These are phyloP conservation scores for Narcine bancroftii DNA, from an alignment of 2,113 vertebrate species.

Conservation along the genomic window DNA sequence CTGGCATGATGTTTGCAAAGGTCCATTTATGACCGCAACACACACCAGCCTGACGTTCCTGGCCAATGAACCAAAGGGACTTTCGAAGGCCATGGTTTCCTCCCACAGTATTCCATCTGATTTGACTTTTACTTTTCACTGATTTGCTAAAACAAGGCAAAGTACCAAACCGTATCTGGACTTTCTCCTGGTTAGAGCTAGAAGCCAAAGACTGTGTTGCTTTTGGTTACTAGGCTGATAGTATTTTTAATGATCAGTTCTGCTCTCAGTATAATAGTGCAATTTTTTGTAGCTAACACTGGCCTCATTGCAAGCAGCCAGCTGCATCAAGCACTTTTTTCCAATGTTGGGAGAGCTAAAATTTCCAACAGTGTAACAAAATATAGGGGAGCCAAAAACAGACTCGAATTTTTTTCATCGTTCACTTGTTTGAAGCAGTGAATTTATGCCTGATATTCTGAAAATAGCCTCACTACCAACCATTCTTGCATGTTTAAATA, in stretches of 20 bases:
- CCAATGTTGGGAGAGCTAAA: neutral
- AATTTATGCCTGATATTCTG: neutral
- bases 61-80: no score
- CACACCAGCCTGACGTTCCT: neutral
- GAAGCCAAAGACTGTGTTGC: neutral
- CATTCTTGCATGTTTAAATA: neutral
- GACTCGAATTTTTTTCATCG: neutral
- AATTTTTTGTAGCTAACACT: neutral
- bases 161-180: no score
- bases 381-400: neutral
- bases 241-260: neutral
- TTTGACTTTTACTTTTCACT: neutral
- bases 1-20: neutral
- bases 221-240: neutral
- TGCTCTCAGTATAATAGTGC: neutral
- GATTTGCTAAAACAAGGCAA: neutral
- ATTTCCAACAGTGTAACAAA: slow-evolving; percentile 1
- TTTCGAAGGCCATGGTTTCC: neutral
- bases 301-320: neutral
- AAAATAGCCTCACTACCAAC: neutral
- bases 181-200: neutral
- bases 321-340: neutral
- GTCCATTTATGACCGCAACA: neutral
- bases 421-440: neutral
- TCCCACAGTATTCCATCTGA: neutral